Conservation (phyloP, 1,140 invertebrate species). For the Cryptotermes secundus region DNA sequence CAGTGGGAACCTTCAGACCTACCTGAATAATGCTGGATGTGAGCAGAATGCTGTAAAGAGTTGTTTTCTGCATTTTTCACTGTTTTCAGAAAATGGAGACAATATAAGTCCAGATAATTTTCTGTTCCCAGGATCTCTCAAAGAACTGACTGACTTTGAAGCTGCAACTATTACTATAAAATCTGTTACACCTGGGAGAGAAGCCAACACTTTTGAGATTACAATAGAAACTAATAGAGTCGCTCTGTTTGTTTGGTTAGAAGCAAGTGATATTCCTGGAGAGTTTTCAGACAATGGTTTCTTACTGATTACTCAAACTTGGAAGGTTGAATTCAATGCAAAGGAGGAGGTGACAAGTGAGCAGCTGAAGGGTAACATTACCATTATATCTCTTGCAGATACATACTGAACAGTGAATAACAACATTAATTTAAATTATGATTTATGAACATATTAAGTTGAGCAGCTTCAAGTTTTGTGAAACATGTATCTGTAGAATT, state of each 20-base stretch:
- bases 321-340: not conserved
- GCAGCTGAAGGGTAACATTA: not conserved
- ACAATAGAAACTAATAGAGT: constrained; percentile 45
- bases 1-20: not conserved
- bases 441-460: no score
- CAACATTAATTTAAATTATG: no score
- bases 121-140: constrained; percentile 37
- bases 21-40: not conserved
- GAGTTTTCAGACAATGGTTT: constrained; percentile 59
- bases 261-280: constrained; percentile 44
- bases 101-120: constrained; percentile 47
- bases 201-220: constrained; percentile 30
- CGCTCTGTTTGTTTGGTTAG: constrained; percentile 56
- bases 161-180: constrained; percentile 28
- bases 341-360: not conserved
- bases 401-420: not conserved
- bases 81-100: constrained; percentile 22
- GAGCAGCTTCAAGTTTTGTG: no score
- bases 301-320: constrained; percentile 24
- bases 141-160: constrained; percentile 21
- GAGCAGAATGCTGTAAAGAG: not conserved
- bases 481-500: no score
- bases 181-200: not conserved
- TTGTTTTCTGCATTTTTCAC: not conserved
- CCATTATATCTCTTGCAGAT: not conserved